These are phyloP conservation scores for Hirtodrosophila histrioides DNA, from an alignment of 2,888 invertebrate species.

Conservation along the genomic window DNA sequence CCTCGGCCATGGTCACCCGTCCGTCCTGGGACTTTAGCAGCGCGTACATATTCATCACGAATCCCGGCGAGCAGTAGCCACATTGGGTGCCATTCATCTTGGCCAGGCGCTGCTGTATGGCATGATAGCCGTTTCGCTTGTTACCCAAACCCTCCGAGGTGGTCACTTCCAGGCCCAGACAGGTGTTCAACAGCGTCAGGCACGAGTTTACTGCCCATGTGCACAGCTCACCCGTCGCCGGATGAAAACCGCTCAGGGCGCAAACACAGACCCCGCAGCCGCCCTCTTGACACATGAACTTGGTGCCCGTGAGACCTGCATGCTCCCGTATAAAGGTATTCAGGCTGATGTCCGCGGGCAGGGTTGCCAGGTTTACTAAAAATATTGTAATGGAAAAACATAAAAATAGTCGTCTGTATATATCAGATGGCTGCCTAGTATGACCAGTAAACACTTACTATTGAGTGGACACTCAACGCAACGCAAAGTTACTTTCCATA, in stretches of 20 bases:
- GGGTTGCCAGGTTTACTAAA: constrained; percentile 76
- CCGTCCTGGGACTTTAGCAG: constrained; percentile 85
- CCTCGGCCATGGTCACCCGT: constrained; percentile 86
- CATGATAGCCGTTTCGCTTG: constrained; percentile 87
- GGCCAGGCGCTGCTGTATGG: constrained; percentile 88
- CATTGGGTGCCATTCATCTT: constrained; percentile 90
- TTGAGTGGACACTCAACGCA: too few species aligned
- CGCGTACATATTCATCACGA: constrained; percentile 90
- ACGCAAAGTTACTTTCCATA: too few species aligned
- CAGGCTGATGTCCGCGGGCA: constrained; percentile 85
- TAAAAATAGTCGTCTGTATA: background rate
- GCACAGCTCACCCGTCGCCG: constrained; percentile 84
- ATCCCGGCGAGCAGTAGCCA: constrained; percentile 91
- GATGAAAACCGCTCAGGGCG: constrained; percentile 80
- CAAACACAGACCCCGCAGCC: constrained; percentile 88
- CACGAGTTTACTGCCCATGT: constrained; percentile 89
- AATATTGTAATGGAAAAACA: background rate
- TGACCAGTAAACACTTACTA: too few species aligned
- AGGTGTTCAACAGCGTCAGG: constrained; percentile 87
- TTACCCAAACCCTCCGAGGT: constrained; percentile 91
- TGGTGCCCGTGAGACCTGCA: constrained; percentile 87
- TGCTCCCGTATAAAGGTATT: constrained; percentile 87
- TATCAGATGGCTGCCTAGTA: too few species aligned
- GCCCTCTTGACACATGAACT: constrained; percentile 88
- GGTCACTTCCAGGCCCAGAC: constrained; percentile 88